Conservation (phyloP, 2,888 invertebrate species). For the Willowsia nigromaculata region DNA sequence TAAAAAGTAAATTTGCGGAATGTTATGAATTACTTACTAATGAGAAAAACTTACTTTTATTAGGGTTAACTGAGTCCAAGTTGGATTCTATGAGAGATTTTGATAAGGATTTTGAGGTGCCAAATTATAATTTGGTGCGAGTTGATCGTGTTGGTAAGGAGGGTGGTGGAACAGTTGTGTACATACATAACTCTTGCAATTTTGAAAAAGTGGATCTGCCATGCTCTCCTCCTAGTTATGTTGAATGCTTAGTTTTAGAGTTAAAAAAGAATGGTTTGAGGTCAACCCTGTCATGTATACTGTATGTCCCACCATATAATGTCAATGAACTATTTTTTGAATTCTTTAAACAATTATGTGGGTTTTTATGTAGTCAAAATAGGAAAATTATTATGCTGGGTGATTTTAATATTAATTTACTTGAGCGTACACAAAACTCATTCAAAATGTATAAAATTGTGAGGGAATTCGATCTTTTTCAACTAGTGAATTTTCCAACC, state of each 20-base stretch:
- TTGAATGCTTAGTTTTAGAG: conserved; percentile 27
- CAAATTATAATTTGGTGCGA: not conserved
- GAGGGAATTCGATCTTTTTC: not conserved
- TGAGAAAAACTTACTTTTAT: not conserved
- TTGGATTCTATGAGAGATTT: not conserved
- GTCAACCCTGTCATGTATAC: not conserved
- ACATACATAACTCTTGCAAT: not conserved
- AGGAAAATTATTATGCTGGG: not conserved
- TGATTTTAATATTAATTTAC: conserved; percentile 16
- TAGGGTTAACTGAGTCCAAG: not conserved
- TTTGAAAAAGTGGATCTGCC: not conserved
- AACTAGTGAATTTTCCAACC: not conserved
- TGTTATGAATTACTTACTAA: not conserved
- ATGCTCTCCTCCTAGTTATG: no score
- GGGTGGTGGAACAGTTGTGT: conserved; percentile 46
- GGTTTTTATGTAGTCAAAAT: not conserved
- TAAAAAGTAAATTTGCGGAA: not conserved
- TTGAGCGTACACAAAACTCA: not conserved
- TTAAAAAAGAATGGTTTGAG: not conserved
- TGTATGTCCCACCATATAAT: conserved; percentile 25
- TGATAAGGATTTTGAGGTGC: not conserved
- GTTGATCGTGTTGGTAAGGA: conserved; percentile 21
- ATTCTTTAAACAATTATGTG: not conserved
- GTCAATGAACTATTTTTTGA: conserved; percentile 11
- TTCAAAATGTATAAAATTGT: not conserved